Conservation (phyloP, 2,888 invertebrate species). For the Lepidonotus clava region DNA sequence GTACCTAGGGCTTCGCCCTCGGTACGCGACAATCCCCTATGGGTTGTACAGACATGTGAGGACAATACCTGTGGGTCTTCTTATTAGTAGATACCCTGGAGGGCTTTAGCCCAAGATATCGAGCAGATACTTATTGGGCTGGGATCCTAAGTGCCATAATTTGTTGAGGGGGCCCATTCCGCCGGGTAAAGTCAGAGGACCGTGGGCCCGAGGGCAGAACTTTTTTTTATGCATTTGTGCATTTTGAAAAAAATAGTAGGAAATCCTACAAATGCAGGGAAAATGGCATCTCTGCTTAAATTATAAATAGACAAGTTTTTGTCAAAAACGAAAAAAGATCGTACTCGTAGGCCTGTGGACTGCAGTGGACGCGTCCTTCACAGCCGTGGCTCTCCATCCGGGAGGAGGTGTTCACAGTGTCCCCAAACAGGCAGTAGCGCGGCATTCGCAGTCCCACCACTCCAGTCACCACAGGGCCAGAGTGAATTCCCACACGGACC, state of each 20-base stretch:
- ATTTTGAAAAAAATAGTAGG: neutral
- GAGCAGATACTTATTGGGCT: too few species aligned
- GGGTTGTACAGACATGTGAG: too few species aligned
- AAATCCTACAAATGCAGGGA: neutral
- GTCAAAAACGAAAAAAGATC: neutral
- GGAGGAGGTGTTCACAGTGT: conserved; percentile 52
- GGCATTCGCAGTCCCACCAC: conserved; percentile 38
- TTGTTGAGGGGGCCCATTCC: too few species aligned
- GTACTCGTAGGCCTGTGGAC: conserved; percentile 30
- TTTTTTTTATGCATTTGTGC: too few species aligned
- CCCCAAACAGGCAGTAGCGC: conserved; percentile 46
- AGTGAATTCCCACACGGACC: conserved; percentile 44
- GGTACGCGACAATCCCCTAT: too few species aligned
- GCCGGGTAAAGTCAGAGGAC: too few species aligned
- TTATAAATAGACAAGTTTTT: neutral
- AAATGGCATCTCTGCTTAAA: neutral
- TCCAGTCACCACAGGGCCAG: conserved; percentile 45
- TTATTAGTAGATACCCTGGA: too few species aligned
- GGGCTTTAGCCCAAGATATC: too few species aligned
- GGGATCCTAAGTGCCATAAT: too few species aligned
- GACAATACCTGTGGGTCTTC: too few species aligned
- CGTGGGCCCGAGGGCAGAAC: too few species aligned
- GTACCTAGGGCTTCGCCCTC: too few species aligned
- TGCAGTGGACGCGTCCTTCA: conserved; percentile 22
- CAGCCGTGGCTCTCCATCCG: conserved; percentile 52